Percentiles rank a stretch among this genome's conserved stretches.
phyloP scores from a whole-genome alignment of 2,888 invertebrate species.

The Fragum whitleyi region DNA sequence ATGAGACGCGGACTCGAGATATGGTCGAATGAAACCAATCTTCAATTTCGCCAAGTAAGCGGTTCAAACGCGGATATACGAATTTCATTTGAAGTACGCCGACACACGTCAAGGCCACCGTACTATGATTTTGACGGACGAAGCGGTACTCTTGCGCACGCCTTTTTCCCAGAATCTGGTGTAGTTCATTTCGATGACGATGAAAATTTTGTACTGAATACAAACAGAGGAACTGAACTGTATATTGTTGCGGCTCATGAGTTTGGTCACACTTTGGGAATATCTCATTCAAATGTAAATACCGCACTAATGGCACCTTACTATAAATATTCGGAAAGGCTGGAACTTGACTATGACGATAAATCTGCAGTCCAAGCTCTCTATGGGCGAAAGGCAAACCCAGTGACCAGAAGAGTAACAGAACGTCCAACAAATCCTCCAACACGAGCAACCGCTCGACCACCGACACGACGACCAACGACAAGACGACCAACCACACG shows the following conservation, averaged over 20 bases:
- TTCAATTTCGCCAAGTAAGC: conserved; percentile 33
- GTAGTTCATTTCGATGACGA: conserved; percentile 62
- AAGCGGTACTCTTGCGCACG: conserved; percentile 57
- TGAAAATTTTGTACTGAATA: conserved; percentile 49
- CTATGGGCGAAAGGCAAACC: conserved; percentile 37
- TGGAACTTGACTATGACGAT: conserved; percentile 57
- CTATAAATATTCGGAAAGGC: conserved; percentile 41
- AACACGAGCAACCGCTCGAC: background rate
- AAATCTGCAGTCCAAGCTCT: conserved; percentile 51
- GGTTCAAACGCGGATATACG: conserved; percentile 42
- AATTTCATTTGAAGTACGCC: conserved; percentile 39
- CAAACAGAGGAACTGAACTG: conserved; percentile 46
- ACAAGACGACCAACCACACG: conserved; percentile 13
- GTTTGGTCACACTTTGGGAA: conserved; percentile 63
- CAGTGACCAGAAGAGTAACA: conserved; percentile 29
- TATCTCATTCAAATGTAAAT: conserved; percentile 56
- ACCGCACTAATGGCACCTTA: conserved; percentile 61
- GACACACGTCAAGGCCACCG: conserved; percentile 31
- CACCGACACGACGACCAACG: background rate
- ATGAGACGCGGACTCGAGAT: conserved; percentile 54
- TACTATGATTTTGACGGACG: conserved; percentile 58
- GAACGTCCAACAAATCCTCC: conserved; percentile 19
- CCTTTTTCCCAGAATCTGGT: conserved; percentile 58
- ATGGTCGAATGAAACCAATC: conserved; percentile 45
- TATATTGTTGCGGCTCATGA: conserved; percentile 64